Evolutionary conservation across 2,888 invertebrate species (phyloP), one percentile per base, ranked within the genome.

Genomic region (Drosophila demipolita): DNA sequence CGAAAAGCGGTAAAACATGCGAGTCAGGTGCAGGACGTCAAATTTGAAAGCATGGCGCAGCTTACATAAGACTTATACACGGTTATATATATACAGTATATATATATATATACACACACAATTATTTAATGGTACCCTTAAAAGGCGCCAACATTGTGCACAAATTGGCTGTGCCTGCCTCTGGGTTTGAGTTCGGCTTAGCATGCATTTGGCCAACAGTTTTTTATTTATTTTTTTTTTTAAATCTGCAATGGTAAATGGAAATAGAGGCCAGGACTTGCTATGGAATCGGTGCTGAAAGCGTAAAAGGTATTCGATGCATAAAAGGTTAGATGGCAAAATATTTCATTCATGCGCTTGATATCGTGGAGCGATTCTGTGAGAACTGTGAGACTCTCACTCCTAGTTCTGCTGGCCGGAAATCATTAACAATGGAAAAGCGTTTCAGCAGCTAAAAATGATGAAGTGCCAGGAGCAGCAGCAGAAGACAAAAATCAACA

Each of bases 81-180:
- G 29, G 23, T n/a, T 50, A 49, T 17, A 33, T 11, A 61, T 20
- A 57, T 11, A 32, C 17, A 60, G 40, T 29, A 7, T 42, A 42
- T 5, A 12, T 15, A 26, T 60, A 48, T 50, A 36, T n/a, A 48
- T 48, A 65, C 1, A 66, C 7, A 23, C 8, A 45, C 45, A 45
- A 45, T 23, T 48, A 64, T 78, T 74, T 76, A 74, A 78, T 81
- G 74, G 74, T 38, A 58, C 66, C 69, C 68, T 78, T 69, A 57
- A 81, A 48, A 48, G 23, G 45, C 20, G 45, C 45, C 45, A 45
- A 45, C 45, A 8, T 45, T 45, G 15, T 15, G 29, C 79, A 61
- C 57, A 23, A 78, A 76, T 76, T 74, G 75, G 75, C 58, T 58
- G 35, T 29, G 54, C 1, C 45, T 23, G 45, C 45, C 20, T 48